Base-by-base conservation (phyloP, 1,140 invertebrate species). In the Chrysomallon squamiferum region DNA sequence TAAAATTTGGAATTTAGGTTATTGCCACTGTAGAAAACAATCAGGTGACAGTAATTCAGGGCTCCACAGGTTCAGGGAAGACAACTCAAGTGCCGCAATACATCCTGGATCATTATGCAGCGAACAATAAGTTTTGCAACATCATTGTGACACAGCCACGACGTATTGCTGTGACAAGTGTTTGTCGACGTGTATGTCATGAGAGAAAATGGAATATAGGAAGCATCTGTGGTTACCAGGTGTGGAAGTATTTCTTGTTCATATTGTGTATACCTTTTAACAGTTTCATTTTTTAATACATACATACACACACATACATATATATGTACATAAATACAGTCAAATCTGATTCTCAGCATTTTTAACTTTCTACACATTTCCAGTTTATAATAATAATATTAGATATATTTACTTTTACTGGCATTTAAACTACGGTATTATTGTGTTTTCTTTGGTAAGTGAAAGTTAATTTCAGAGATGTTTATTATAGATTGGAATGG, bases 401-500 rank as follows among this genome's bases (percentile, higher is more conserved):
- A n/a, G n/a, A n/a, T n/a, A n/a, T n/a, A n/a, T n/a, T n/a, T n/a
- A n/a, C n/a, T n/a, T n/a, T n/a, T n/a, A n/a, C n/a, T n/a, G n/a
- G n/a, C n/a, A n/a, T n/a, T n/a, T n/a, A n/a, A n/a, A n/a, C n/a
- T n/a, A n/a, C n/a, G n/a, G n/a, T n/a, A n/a, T n/a, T n/a, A n/a
- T n/a, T n/a, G n/a, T n/a, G n/a, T n/a, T n/a, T n/a, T n/a, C n/a
- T n/a, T n/a, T n/a, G n/a, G n/a, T n/a, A n/a, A n/a, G n/a, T n/a
- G n/a, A n/a, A n/a, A n/a, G n/a, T n/a, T n/a, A n/a, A n/a, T n/a
- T n/a, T n/a, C n/a, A n/a, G n/a, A n/a, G n/a, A n/a, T n/a, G n/a
- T 64, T 64, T 25, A 9, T 62, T 66, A 0, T 47, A 85, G 82
- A 89, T 94, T 66, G 90, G 90, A 11, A 81, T 92, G 77, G 87